Evolutionary conservation across 37 sponge, comb jelly and placozoan species (phyloP), one percentile per base, ranked within the genome.

Genomic region (Beroe forskalii): DNA sequence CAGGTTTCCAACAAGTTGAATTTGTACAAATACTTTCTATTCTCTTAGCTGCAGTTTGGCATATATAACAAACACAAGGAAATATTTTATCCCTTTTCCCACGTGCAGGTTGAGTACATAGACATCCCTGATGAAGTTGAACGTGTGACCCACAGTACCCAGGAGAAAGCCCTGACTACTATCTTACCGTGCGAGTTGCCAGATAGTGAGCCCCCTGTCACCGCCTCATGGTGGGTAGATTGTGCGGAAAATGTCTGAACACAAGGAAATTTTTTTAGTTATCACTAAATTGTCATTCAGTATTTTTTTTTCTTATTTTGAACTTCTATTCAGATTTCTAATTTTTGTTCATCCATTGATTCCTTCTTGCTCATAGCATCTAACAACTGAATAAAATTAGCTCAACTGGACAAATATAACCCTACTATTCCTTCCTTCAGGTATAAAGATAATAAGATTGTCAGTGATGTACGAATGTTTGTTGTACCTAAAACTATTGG

Each of bases 401-500:
- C n/a, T n/a, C n/a, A n/a, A n/a, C n/a, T n/a, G n/a, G n/a, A n/a
- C n/a, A n/a, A n/a, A n/a, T n/a, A n/a, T n/a, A n/a, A 55, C 17
- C 60, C 17, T 9, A 55, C 17, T 55, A 20, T 55, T 27, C 19
- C 75, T 9, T 20, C 32, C 23, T 72, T 3, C 75, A 72, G 75
- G 75, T 72, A 37, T 3, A 72, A 72, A 32, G 75, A 32, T 8
- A 39, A 37, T 20, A 3, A 32, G 31, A 32, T 38, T 8, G 75
- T 72, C 9, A 72, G 20, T 30, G 36, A 27, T 37, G 33, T 35
- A 37, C 38, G 75, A 33, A 72, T 72, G 75, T 72, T 72, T 20
- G 40, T 72, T 20, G 75, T 72, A 32, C 75, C 75, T 22, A 19
- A 72, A 32, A 30, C 75, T 72, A n/a, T n/a, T n/a, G n/a, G n/a